These are phyloP conservation scores for Drosophila mimica DNA, from an alignment of 2,888 invertebrate genomes.

Conservation along the genomic window DNA sequence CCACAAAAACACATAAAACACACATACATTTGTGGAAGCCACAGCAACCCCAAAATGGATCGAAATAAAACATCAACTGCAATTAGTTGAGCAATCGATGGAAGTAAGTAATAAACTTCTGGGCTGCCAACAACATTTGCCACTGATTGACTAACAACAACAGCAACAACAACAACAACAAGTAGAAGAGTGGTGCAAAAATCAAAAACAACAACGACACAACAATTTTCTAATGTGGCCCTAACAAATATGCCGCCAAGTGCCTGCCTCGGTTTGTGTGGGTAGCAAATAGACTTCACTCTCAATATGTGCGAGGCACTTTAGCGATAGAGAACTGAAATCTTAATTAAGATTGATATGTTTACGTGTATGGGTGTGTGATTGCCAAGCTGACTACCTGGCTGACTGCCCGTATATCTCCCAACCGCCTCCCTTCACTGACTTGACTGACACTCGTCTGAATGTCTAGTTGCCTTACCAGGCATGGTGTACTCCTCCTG, in stretches of 20 bases:
- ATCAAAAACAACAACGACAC: slow-evolving; percentile 38
- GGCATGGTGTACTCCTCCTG: not conserved
- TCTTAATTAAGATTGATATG: slow-evolving; percentile 84
- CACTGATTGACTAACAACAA: slow-evolving; percentile 53
- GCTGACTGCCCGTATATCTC: slow-evolving; percentile 24
- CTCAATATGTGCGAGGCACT: slow-evolving; percentile 53
- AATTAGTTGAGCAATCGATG: slow-evolving; percentile 68
- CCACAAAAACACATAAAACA: not conserved
- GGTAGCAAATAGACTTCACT: slow-evolving; percentile 26
- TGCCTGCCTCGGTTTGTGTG: slow-evolving; percentile 1
- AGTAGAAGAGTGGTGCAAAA: slow-evolving; percentile 34
- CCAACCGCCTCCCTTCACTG: slow-evolving; percentile 9
- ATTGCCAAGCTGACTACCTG: slow-evolving; percentile 24
- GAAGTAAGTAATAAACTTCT: slow-evolving; percentile 65
- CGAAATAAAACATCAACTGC: slow-evolving; percentile 65
- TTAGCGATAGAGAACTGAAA: slow-evolving; percentile 71
- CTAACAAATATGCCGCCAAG: slow-evolving; percentile 19
- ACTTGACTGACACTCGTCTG: slow-evolving; percentile 54
- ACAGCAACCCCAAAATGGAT: slow-evolving; percentile 26
- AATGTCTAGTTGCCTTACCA: slow-evolving; percentile 24
- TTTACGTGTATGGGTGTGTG: slow-evolving; percentile 54
- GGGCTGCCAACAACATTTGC: slow-evolving; percentile 58
- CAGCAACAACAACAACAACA: slow-evolving; percentile 19
- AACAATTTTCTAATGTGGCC: slow-evolving; percentile 37
- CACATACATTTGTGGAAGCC: not conserved